Percentiles rank a stretch among this genome's conserved stretches.
Conservation (phyloP, 1,140 invertebrate species). For the Drosophila nasuta region DNA sequence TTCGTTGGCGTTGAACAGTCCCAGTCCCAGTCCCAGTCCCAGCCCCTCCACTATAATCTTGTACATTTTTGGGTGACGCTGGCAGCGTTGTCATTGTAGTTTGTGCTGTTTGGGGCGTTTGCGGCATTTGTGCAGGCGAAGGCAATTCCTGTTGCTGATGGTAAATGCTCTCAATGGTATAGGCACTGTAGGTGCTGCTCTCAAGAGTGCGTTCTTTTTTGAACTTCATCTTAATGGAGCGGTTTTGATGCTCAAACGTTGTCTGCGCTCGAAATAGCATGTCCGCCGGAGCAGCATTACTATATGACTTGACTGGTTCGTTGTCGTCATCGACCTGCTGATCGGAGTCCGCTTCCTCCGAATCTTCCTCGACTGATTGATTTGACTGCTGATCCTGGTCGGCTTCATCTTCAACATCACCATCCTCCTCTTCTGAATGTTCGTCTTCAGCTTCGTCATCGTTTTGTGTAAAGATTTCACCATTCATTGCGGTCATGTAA, state of each 20-base stretch:
- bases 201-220: slow-evolving; percentile 72
- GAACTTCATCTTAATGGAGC: slow-evolving; percentile 82
- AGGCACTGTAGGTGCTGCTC: slow-evolving; percentile 78
- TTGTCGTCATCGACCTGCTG: slow-evolving; percentile 44
- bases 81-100: slow-evolving; percentile 16
- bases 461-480: slow-evolving; percentile 53
- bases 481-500: slow-evolving; percentile 69
- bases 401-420: slow-evolving; percentile 42
- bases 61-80: slow-evolving; percentile 41
- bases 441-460: slow-evolving; percentile 36
- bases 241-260: slow-evolving; percentile 72
- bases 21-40: neutral
- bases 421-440: slow-evolving; percentile 16
- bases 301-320: slow-evolving; percentile 29
- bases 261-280: slow-evolving; percentile 68
- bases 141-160: slow-evolving; percentile 64
- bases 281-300: slow-evolving; percentile 41
- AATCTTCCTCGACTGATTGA: slow-evolving; percentile 47
- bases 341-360: slow-evolving; percentile 37
- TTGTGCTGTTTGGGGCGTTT: slow-evolving; percentile 14
- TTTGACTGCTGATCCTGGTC: slow-evolving; percentile 40
- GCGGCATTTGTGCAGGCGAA: slow-evolving; percentile 11
- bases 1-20: slow-evolving; percentile 56
- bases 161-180: slow-evolving; percentile 77
- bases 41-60: slow-evolving; percentile 21